phyloP scores from a whole-genome alignment of 2,113 vertebrate genomes.

The Dicrurus megarhynchus region DNA sequence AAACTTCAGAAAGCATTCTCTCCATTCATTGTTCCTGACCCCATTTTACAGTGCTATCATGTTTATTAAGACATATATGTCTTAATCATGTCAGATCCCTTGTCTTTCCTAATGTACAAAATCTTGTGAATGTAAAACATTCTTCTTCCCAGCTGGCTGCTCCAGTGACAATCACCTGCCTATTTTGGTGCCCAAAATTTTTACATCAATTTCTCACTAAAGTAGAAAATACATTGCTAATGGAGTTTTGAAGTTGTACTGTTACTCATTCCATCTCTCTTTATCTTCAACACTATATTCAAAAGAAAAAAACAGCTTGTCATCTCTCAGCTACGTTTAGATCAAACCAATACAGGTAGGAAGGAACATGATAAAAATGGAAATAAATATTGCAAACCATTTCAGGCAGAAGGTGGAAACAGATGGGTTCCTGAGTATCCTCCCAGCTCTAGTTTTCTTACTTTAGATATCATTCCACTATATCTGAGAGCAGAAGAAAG shows the following conservation, averaged over 20 bases:
- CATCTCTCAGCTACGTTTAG: background rate
- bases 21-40: background rate
- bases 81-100: fast-evolving
- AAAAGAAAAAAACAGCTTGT: background rate
- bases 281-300: background rate
- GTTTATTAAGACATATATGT: background rate
- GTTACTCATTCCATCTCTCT: background rate
- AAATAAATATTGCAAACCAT: background rate
- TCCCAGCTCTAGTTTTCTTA: background rate
- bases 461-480: background rate
- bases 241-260: background rate
- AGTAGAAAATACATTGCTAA: background rate
- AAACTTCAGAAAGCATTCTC: background rate
- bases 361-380: background rate
- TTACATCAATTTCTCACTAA: background rate
- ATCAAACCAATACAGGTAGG: background rate
- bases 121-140: background rate
- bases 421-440: background rate
- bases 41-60: fast-evolving
- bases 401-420: background rate
- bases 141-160: background rate
- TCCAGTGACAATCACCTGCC: background rate
- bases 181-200: background rate
- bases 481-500: background rate
- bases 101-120: background rate